Evolutionary conservation across 2,113 vertebrate species (phyloP).

Genomic region (Pollimyrus isidori): DNA sequence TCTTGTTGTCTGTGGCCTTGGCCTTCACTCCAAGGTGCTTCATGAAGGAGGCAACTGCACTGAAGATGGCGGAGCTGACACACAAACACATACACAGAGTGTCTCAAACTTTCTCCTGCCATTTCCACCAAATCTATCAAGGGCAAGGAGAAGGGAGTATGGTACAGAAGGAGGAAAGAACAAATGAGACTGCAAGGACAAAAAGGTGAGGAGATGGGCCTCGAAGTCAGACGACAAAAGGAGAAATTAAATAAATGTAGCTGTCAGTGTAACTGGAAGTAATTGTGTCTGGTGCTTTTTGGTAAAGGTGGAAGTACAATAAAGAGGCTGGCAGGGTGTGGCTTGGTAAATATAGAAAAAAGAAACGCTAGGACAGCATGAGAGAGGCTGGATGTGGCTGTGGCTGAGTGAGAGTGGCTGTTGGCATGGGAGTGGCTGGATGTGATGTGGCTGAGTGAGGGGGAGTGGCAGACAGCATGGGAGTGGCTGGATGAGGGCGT

Average conservation of each 20-base stretch:
- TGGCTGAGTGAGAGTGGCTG: neutral
- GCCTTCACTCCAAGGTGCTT: slow-evolving; percentile 79
- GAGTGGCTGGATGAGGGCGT: neutral
- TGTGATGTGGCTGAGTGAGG: neutral
- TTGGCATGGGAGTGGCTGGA: neutral
- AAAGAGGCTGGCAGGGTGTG: neutral
- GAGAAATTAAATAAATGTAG: neutral
- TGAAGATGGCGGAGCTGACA: slow-evolving; percentile 67
- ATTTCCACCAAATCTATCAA: neutral
- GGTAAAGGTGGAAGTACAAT: neutral
- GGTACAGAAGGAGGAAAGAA: neutral
- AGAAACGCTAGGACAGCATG: neutral
- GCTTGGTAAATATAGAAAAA: neutral
- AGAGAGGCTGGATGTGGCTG: neutral
- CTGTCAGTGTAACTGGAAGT: neutral
- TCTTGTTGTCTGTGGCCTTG: slow-evolving; percentile 73
- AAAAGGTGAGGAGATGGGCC: neutral
- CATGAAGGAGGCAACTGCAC: slow-evolving; percentile 72
- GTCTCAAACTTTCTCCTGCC: neutral
- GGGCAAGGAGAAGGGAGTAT: neutral
- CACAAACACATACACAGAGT: neutral
- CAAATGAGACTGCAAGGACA: neutral
- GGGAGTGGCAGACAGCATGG: neutral
- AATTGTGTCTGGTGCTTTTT: neutral
- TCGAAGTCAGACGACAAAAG: neutral